Base-by-base conservation (phyloP, 2,888 invertebrate genomes). In the Willowsia nigromaculata region DNA sequence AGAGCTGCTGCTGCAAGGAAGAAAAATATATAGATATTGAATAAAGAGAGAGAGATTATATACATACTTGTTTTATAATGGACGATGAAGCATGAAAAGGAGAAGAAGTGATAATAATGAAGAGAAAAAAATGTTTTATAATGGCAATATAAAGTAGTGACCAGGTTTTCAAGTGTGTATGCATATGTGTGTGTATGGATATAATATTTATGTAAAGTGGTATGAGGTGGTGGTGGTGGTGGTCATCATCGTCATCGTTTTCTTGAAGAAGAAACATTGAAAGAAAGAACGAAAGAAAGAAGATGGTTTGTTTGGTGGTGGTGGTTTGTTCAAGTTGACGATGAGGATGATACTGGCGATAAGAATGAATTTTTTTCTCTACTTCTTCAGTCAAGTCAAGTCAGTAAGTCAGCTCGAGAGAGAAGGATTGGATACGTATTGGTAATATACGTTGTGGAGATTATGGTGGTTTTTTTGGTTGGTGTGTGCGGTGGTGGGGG, bases 71-170 rank as follows among this genome's bases (percentile, higher is more conserved):
- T 50, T 50, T 50, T 4, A 59, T 50, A 50, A 22, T 59, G 78
- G 78, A 76, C 85, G 76, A 59, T 68, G 33, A 68, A 37, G 37
- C 68, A 68, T 40, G 68, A 68, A 80, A 18, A 80, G 78, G 76
- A 80, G 80, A 86, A 80, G 27, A 80, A 85, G 76, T 86, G 80
- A 86, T 85, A 86, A 86, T 80, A 86, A 86, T 80, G 86, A 86
- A 68, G 68, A 86, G 50, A 86, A 15, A 50, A 50, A n/a, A 15
- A 80, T 78, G 59, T 78, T 62, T 85, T 85, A 76, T 80, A 86
- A 43, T 80, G 59, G 80, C 59, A 86, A 68, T 86, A 86, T 59
- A 86, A 78, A 53, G 53, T 53, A 68, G 86, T 86, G 80, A 53
- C 86, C 85, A 85, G 76, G 85, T 74, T 78, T 78, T 76, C 27